These are phyloP conservation scores for Holcopasites calliopsidis DNA, from an alignment of 1,140 invertebrate species.

Conservation along the genomic window DNA sequence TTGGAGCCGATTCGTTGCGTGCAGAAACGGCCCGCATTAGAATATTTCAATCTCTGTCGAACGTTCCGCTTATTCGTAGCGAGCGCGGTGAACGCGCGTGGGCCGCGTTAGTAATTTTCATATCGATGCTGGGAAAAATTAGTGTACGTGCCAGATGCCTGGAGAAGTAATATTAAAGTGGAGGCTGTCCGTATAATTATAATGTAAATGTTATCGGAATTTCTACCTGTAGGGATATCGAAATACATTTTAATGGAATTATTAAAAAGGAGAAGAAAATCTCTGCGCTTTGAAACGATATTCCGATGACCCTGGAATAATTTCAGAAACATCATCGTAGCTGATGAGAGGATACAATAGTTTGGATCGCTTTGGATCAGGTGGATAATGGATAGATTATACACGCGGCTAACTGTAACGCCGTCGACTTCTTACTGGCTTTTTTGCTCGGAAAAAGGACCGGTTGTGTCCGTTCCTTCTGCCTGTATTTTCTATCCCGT, in stretches of 20 bases:
- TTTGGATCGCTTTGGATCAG: slow-evolving; percentile 60
- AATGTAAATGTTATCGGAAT: slow-evolving; percentile 24
- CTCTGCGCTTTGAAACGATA: no score
- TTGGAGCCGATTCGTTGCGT: slow-evolving; percentile 43
- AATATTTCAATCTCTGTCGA: slow-evolving; percentile 46
- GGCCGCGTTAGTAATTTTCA: slow-evolving; percentile 6
- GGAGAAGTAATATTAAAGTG: not conserved
- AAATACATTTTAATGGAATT: no score
- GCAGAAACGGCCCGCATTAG: slow-evolving; percentile 33
- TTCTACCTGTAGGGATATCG: slow-evolving; percentile 36
- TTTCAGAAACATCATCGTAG: no score
- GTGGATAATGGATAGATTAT: slow-evolving; percentile 66
- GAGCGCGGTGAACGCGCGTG: not conserved
- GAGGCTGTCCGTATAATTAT: no score
- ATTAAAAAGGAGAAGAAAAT: no score
- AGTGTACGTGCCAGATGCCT: no score
- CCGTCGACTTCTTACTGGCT: slow-evolving; percentile 16
- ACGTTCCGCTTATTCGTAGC: slow-evolving; percentile 9
- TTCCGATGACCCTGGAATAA: no score
- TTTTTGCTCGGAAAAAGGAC: slow-evolving; percentile 14
- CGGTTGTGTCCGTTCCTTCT: slow-evolving; percentile 7
- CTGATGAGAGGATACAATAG: no score
- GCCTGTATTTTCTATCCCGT: slow-evolving; percentile 5
- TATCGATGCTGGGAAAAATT: not conserved
- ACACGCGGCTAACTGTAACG: slow-evolving; percentile 65